These are phyloP conservation scores for Catocala fraxini DNA, from an alignment of 2,888 invertebrate genomes.

Conservation along the genomic window DNA sequence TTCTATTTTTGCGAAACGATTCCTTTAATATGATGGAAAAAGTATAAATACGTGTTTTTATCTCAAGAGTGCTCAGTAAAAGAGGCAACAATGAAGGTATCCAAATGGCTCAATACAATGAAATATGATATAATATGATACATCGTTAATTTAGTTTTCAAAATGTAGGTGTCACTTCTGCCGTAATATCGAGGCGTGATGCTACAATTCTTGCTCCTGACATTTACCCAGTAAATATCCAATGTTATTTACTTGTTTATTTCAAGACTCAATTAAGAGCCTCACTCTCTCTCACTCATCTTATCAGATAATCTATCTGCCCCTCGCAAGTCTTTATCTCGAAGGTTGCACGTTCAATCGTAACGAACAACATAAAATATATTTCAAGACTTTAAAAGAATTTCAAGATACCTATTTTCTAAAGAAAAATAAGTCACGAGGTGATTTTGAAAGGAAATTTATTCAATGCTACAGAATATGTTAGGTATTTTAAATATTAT, in stretches of 20 bases:
- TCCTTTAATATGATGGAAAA: too few relatives aligned
- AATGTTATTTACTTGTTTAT: slow-evolving; percentile 24
- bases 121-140: too few relatives aligned
- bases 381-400: not conserved
- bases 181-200: not conserved
- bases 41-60: too few relatives aligned
- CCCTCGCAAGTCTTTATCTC: slow-evolving; percentile 24
- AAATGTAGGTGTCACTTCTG: not conserved
- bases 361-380: not conserved
- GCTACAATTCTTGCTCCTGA: not conserved
- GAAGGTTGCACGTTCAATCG: slow-evolving; percentile 12
- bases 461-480: too few relatives aligned
- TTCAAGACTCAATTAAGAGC: slow-evolving; percentile 40
- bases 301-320: slow-evolving; percentile 43
- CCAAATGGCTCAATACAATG: too few relatives aligned
- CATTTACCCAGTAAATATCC: slow-evolving; percentile 8
- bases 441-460: too few relatives aligned
- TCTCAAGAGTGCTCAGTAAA: too few relatives aligned
- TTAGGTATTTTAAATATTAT: too few relatives aligned
- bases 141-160: too few relatives aligned
- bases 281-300: slow-evolving; percentile 23
- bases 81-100: too few relatives aligned
- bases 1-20: too few relatives aligned
- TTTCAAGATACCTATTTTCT: not conserved
- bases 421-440: too few relatives aligned